Evolutionary conservation across 2,888 invertebrate species (phyloP), one percentile per base, ranked within the genome.

Genomic region (Thymelicus lineola): DNA sequence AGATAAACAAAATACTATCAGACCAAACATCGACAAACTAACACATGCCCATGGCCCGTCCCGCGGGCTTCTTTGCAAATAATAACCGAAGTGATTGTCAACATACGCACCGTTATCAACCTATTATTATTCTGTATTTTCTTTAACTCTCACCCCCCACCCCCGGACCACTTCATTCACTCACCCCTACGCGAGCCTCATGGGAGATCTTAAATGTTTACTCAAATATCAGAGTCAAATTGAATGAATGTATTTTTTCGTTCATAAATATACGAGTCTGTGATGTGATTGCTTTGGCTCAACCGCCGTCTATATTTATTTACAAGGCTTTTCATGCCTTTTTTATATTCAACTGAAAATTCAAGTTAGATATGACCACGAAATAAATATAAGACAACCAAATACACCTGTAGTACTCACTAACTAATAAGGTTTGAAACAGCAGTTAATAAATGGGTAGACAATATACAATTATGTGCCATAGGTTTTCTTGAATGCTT

Each of bases 41-140:
- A 50, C 28, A 28, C 50, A 50, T 28, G 9, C 45, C 15, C 68
- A 70, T 45, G 57, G 62, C 72, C 20, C 61, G 60, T 38, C 87
- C 86, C 88, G 80, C 81, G 88, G 86, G 89, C 74, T 77, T 78
- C 78, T 83, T 78, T 73, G 79, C 90, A 91, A 91, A 91, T 91
- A 93, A 91, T 91, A 89, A 88, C 81, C 78, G 79, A 81, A 91
- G 92, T 91, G 88, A 91, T 90, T 91, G 91, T 93, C 91, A 91
- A 92, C 91, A 92, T 79, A 84, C 86, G 82, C 85, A 84, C 85
- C 81, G 82, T 84, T 82, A 84, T 82, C 84, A 80, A 79, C 78
- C 81, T 80, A 81, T 86, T 85, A 88, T 87, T 85, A 88, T 84
- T 85, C 82, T 79, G 80, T 82, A 84, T 85, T 79, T 81, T 81